A percentile compares a stretch with the other conserved stretches of the same genome.
Conservation (phyloP, 2,797 vertebrate genomes). For the Micrastur ruficollis region DNA sequence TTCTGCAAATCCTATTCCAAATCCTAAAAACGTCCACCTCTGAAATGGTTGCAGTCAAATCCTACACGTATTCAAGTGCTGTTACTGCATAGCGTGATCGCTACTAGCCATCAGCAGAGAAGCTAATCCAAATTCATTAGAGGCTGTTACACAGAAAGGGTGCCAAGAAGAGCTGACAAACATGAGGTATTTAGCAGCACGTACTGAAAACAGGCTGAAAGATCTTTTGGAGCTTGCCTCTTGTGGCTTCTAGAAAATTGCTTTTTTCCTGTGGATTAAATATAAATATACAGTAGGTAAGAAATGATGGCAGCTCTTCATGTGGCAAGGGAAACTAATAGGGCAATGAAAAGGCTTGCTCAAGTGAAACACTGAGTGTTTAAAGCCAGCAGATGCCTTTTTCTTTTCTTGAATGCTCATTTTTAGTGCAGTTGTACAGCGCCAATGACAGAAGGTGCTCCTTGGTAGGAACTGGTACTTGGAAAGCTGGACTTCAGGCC, state of each 20-base stretch:
- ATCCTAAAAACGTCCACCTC: neutral
- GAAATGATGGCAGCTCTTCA: neutral
- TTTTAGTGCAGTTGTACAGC: neutral
- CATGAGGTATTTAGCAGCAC: slow-evolving; percentile 6
- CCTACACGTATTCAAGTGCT: neutral
- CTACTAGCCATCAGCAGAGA: neutral
- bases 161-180: slow-evolving; percentile 58
- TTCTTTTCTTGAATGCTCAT: neutral
- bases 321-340: neutral
- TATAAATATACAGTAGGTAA: neutral
- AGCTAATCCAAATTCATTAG: neutral
- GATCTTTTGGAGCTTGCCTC: slow-evolving; percentile 8
- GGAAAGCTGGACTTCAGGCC: neutral
- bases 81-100: neutral
- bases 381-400: slow-evolving; percentile 14
- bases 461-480: neutral
- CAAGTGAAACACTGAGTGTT: neutral
- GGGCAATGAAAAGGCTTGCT: neutral
- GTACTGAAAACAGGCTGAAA: slow-evolving; percentile 7
- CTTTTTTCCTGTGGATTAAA: neutral
- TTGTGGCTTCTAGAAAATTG: neutral
- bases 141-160: neutral
- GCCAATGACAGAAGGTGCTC: neutral
- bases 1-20: neutral
- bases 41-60: neutral